Base-by-base conservation (phyloP, 2,888 invertebrate genomes). In the Drosophila trichaetosa region DNA sequence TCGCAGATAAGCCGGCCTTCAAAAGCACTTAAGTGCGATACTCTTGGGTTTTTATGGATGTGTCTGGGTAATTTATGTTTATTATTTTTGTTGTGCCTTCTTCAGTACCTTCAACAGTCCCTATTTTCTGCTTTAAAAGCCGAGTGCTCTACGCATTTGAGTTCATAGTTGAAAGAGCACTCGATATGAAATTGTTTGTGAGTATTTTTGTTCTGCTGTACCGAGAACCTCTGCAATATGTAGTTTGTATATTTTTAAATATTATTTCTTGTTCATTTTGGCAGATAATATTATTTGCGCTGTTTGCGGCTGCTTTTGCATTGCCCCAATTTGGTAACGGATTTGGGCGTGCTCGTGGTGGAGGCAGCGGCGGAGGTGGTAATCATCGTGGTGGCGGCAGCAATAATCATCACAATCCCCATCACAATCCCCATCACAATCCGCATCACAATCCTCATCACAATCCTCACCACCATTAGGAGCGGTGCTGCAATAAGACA, bases 231-330 rank as follows among this genome's bases (percentile, higher is more conserved):
- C 21, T 21, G 11, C 8, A 2, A 24, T 11, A 18, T 24, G 7
- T 29, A 13, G n/a, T 2, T 8, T 18, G 21, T 16, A 4, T 29
- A 54, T 38, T 29, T 33, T 52, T 11, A 33, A 8, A 31, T 51
- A 21, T 48, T 10, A 24, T 29, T 16, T 13, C 24, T 38, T 29
- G 11, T 13, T 36, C 36, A 2, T 8, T 16, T 54, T 18, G 18
- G n/a, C 13, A 83, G 86, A 60, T 83, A 16, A 52, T 86, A 11
- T 27, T 83, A 7, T 69, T 76, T 31, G 62, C 69, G 16, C 21
- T 83, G 53, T 51, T 83, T 36, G 76, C 70, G 31, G 51, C 69
- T 49, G 58, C 72, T 27, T 24, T 85, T 42, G 83, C 86, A 8
- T n/a, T 63, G 27, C 83, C 83, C 0, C 59, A 72, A 53, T 69